Base-by-base conservation (phyloP, 2,113 vertebrate species). In the Heptranchias perlo region DNA sequence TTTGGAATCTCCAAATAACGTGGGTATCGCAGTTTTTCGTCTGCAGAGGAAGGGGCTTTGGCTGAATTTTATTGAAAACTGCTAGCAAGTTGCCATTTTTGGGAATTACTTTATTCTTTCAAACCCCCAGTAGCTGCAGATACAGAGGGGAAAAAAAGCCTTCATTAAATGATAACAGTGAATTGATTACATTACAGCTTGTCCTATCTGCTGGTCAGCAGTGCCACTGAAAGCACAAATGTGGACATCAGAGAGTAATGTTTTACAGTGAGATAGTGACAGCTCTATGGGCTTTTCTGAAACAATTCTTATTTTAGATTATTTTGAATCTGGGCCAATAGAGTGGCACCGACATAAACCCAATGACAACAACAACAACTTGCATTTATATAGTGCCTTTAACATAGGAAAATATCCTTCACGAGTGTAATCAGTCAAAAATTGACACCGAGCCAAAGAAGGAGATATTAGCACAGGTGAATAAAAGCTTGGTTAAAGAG, bases 281-380 rank as follows among this genome's bases (percentile, higher is more conserved):
- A 0, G 97, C 98, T 82, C 98, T 99, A 14, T 97, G 98, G 76
- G 97, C 98, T 44, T 96, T 99, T 96, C 97, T 99, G 95, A 98
- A 96, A 67, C 98, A 97, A 11, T 96, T 98, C 0, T 96, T 99
- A 62, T 96, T 96, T 87, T 87, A 23, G 47, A 25, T 2, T 52
- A 87, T 52, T 87, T 52, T 87, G 47, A 31, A 52, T 87, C 44
- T 87, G 44, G 25, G 47, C 84, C 84, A 87, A 87, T 13, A 52
- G 13, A 0, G 76, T n/a, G 39, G 11, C n/a, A 82, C 47, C 31
- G 8, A 87, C 7, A 87, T 87, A 86, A 52, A 23, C 23, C 69
- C 89, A 92, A 52, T 1, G 31, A 7, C 4, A 86, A n/a, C 89
- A 92, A 11, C 23, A 89, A 28, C 31, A 92, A 62, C 13, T 18